phyloP scores from a whole-genome alignment of 2,113 vertebrate genomes.

The Heloderma charlesbogerti region DNA sequence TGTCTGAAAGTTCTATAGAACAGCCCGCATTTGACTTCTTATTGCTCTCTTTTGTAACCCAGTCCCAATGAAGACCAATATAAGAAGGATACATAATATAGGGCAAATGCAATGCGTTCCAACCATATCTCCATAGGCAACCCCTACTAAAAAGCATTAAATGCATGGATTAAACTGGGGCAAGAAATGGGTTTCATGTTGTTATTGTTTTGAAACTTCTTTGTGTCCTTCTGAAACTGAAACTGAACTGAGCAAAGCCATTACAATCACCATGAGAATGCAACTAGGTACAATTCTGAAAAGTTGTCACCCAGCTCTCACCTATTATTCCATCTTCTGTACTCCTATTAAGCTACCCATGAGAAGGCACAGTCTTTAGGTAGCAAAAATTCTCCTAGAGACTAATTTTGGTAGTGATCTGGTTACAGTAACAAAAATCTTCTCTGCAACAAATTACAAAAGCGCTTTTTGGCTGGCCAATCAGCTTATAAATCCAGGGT shows the following conservation, averaged over 20 bases:
- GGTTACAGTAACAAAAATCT: no score
- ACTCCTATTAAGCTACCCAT: no score
- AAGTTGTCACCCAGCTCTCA: background rate
- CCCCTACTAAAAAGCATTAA: background rate
- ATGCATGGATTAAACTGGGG: background rate
- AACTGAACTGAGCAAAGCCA: background rate
- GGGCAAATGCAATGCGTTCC: background rate
- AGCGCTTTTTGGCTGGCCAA: background rate
- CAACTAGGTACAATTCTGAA: background rate
- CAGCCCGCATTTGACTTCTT: background rate
- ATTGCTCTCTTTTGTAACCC: background rate
- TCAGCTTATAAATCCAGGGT: background rate
- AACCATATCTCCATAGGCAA: background rate
- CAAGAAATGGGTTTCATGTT: background rate
- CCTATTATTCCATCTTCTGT: no score
- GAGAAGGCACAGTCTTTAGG: no score
- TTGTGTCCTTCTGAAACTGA: background rate
- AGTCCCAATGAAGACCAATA: background rate
- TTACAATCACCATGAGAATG: background rate
- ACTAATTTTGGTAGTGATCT: no score
- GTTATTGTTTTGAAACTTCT: background rate
- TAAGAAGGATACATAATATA: background rate
- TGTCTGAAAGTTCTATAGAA: background rate
- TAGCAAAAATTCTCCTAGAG: no score
- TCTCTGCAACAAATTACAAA: no score